These are phyloP conservation scores for Rhyacophila brunnea DNA, from an alignment of 1,140 invertebrate species.

Conservation along the genomic window DNA sequence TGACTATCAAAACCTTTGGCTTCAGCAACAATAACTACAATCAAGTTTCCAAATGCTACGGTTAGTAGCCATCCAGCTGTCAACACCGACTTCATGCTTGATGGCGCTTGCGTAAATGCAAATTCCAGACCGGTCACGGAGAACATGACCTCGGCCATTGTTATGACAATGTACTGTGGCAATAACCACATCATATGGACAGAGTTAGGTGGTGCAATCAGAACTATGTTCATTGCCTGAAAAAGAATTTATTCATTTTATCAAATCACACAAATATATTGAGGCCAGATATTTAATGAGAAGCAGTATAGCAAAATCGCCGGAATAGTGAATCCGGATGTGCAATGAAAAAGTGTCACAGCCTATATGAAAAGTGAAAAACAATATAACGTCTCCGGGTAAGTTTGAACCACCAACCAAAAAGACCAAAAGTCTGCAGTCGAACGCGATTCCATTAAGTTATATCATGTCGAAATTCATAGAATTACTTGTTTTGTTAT, in stretches of 20 bases:
- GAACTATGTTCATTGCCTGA: slow-evolving; percentile 35
- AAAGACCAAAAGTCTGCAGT: too few relatives aligned
- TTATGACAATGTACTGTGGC: slow-evolving; percentile 83
- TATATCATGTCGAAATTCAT: too few relatives aligned
- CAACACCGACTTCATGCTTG: slow-evolving; percentile 88
- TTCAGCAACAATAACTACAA: slow-evolving; percentile 59
- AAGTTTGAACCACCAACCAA: too few relatives aligned
- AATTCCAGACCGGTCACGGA: slow-evolving; percentile 91
- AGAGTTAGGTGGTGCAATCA: slow-evolving; percentile 63
- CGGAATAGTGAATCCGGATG: too few relatives aligned
- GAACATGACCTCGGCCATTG: slow-evolving; percentile 74
- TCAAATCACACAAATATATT: slow-evolving; percentile 40
- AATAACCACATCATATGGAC: slow-evolving; percentile 75
- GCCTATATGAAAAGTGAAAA: too few relatives aligned
- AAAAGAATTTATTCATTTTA: slow-evolving; percentile 42
- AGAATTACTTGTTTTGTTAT: too few relatives aligned
- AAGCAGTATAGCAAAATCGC: too few relatives aligned
- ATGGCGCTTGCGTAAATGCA: slow-evolving; percentile 85
- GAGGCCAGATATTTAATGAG: too few relatives aligned
- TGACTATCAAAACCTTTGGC: slow-evolving; percentile 59
- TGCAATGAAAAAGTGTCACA: too few relatives aligned
- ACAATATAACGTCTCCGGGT: too few relatives aligned
- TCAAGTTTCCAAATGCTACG: slow-evolving; percentile 86
- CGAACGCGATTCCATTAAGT: too few relatives aligned
- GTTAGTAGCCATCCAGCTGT: slow-evolving; percentile 88